These are phyloP conservation scores for Balanococcus diminutus DNA, from an alignment of 2,888 invertebrate genomes.

Conservation along the genomic window DNA sequence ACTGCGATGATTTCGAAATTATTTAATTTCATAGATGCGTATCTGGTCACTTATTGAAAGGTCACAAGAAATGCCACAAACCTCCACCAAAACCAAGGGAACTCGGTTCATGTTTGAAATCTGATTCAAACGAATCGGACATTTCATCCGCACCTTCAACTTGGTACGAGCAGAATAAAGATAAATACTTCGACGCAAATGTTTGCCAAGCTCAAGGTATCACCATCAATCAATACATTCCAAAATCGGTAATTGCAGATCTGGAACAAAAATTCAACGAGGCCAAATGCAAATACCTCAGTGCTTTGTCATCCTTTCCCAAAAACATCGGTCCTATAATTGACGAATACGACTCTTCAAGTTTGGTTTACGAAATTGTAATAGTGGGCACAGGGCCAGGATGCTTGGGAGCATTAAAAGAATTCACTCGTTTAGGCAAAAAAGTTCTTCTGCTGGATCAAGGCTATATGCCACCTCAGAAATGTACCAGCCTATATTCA, in stretches of 20 bases:
- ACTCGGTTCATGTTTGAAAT: neutral
- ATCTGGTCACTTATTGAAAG: neutral
- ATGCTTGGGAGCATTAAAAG: neutral
- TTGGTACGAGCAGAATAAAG: neutral
- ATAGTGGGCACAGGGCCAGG: slow-evolving; percentile 23
- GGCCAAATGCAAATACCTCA: slow-evolving; percentile 28
- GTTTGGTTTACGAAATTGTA: neutral
- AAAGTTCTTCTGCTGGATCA: neutral
- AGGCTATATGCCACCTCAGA: neutral
- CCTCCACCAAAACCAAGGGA: neutral
- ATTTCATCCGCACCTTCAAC: neutral
- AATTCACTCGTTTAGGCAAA: slow-evolving; percentile 5
- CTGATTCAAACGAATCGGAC: neutral
- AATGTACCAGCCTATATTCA: slow-evolving; percentile 23
- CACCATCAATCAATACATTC: slow-evolving; percentile 10
- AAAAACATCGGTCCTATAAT: slow-evolving; percentile 39
- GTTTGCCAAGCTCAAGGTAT: neutral
- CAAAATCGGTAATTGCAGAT: slow-evolving; percentile 20
- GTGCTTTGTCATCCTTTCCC: slow-evolving; percentile 3
- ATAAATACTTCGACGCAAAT: slow-evolving; percentile 13
- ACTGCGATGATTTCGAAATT: neutral
- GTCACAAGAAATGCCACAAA: neutral
- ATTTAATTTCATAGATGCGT: neutral
- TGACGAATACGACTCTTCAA: neutral
- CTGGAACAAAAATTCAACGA: slow-evolving; percentile 20